Base-by-base conservation (phyloP, 2,888 invertebrate genomes). In the Parnassius glacialis region DNA sequence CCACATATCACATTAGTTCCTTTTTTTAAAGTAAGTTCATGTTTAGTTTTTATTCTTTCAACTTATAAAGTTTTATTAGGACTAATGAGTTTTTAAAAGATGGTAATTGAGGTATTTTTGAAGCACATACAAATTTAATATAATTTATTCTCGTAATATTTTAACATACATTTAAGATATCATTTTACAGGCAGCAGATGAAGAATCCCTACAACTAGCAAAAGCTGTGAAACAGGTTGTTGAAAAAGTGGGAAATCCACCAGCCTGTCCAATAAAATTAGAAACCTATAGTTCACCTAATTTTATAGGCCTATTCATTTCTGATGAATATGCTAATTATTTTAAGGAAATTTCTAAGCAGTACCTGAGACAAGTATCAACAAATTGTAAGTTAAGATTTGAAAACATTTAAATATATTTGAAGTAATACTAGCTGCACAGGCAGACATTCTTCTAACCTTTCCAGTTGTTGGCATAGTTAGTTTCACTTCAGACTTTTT, bases 1-100 rank as follows among this genome's bases (percentile, higher is more conserved):
- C 97, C 97, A 2, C 98, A 98, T 77, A 96, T 98, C 68, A 98
- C 97, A 9, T 90, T 98, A 60, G 96, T 97, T 61, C 95, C 97
- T 12, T 97, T 97, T 85, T 98, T 98, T 75, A 95, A 96, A 93
- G 96, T 96, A 20, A 20, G 20, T 20, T 20, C 20, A 92, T 69
- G 68, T 62, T 61, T 51, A 11, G 5, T 34, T 34, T 34, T 34
- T 34, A 34, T 34, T 34, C 7, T 34, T 34, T 34, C 7, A 5
- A 34, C 5, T 5, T 34, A 20, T 34, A 34, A 34, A 34, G 1
- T 34, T 34, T 34, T 34, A 34, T 34, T 34, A 34, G 7, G 3
- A 34, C 5, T 34, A 7, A 34, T 7, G 5, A 34, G 34, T 34
- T 20, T 20, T 20, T 20, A 7, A 34, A 34, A 5, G 5, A 34